Evolutionary conservation across 2,888 invertebrate species (phyloP).

Genomic region (Acanthosepion pharaonis): DNA sequence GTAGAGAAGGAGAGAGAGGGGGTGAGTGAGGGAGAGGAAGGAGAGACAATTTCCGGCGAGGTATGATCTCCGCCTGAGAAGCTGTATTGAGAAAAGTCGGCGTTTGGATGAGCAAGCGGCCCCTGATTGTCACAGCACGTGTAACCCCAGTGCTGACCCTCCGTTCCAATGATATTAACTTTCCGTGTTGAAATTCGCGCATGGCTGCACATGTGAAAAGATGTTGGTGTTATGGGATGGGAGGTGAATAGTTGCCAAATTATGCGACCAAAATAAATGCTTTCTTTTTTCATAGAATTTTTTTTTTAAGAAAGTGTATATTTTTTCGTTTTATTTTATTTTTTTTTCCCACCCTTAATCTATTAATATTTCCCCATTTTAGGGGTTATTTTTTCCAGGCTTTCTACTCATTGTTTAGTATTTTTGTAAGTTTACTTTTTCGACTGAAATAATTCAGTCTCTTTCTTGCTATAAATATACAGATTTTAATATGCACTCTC

Average conservation of each 20-base stretch:
- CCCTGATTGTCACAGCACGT: background rate
- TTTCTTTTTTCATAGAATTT: background rate
- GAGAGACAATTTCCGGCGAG: background rate
- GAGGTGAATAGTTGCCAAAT: background rate
- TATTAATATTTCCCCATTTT: background rate
- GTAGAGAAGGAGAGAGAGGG: background rate
- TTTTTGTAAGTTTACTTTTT: too few relatives aligned
- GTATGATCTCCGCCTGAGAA: background rate
- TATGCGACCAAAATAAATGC: background rate
- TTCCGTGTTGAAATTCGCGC: constrained; percentile 8
- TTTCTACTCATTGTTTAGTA: background rate
- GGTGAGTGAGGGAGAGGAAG: background rate
- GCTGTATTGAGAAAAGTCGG: background rate
- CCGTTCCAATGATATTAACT: background rate
- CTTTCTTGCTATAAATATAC: background rate
- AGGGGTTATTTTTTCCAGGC: background rate
- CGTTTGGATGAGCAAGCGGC: background rate
- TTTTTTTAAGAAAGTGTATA: background rate
- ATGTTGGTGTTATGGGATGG: background rate
- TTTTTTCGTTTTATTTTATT: background rate
- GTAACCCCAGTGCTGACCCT: background rate
- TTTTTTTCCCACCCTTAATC: background rate
- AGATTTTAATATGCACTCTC: too few relatives aligned
- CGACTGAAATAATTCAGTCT: background rate
- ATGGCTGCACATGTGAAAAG: background rate